Evolutionary conservation across 2,888 invertebrate genomes (phyloP).

Genomic region (Andrena marginata): DNA sequence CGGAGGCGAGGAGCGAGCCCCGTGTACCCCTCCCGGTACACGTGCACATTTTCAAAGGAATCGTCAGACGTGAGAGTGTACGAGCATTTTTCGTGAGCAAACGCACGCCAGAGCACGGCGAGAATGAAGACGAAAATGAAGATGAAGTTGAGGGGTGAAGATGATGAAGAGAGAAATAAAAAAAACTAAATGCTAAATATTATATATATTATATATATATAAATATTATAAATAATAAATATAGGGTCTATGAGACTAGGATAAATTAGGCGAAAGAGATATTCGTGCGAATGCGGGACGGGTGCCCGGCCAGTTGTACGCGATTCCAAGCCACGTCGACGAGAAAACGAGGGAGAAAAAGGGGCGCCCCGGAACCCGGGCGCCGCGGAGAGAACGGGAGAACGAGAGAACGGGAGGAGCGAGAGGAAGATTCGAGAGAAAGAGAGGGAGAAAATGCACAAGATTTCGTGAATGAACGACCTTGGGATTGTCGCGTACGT

Average conservation of each 20-base stretch:
- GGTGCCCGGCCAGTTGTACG: conserved; percentile 59
- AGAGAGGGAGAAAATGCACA: conserved; percentile 23
- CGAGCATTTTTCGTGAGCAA: conserved; percentile 58
- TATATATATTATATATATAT: conserved; percentile 83
- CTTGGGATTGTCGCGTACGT: conserved; percentile 63
- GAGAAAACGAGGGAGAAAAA: conserved; percentile 33
- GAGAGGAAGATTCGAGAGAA: conserved; percentile 10
- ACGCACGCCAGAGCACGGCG: conserved; percentile 22
- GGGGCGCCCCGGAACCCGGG: neutral
- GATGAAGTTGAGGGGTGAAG: conserved; percentile 33
- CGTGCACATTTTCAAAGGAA: conserved; percentile 66
- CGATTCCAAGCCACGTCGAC: conserved; percentile 51
- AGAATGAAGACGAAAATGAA: conserved; percentile 39
- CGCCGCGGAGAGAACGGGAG: conserved; percentile 13
- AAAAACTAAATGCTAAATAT: conserved; percentile 84
- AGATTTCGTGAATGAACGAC: conserved; percentile 61
- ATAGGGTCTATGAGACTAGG: conserved; percentile 84
- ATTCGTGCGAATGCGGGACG: conserved; percentile 62
- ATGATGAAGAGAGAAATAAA: conserved; percentile 75
- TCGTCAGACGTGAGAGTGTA: conserved; percentile 76
- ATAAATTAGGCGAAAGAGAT: conserved; percentile 80
- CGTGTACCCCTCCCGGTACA: conserved; percentile 44
- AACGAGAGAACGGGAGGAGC: conserved; percentile 8
- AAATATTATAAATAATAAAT: conserved; percentile 85
- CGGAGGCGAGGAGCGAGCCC: conserved; percentile 13